Conservation (phyloP, 1,140 invertebrate species). For the Eriocheir sinensis region DNA sequence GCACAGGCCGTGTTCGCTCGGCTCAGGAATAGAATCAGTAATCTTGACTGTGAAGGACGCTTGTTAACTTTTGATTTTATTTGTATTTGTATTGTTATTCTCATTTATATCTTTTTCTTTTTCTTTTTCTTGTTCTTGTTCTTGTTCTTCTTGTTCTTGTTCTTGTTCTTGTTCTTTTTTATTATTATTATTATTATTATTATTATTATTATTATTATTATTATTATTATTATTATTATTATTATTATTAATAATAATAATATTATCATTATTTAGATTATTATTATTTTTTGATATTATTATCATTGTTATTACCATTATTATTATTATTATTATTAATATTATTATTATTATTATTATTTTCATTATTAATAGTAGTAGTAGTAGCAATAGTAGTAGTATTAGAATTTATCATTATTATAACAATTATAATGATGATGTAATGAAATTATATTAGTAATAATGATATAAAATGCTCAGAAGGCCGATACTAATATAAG, state of each 20-base stretch:
- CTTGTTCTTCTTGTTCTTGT: too few species aligned
- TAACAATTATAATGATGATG: constrained; percentile 26
- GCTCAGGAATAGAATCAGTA: too few species aligned
- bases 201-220: constrained; percentile 29
- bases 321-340: constrained; percentile 51
- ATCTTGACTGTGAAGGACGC: too few species aligned
- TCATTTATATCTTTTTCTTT: too few species aligned
- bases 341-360: constrained; percentile 53
- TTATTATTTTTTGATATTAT: constrained; percentile 35
- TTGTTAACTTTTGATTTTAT: too few species aligned
- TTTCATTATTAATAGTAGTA: constrained; percentile 35
- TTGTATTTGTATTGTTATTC: too few species aligned
- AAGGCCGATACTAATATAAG: too few species aligned
- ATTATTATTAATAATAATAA: constrained; percentile 67
- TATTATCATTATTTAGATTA: constrained; percentile 61
- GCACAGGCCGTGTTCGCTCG: too few species aligned
- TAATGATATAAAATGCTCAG: too few species aligned
- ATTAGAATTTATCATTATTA: constrained; percentile 35
- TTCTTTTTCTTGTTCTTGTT: neutral
- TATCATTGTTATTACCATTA: constrained; percentile 26
- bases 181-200: constrained; percentile 43
- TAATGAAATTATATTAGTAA: too few species aligned
- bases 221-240: constrained; percentile 58
- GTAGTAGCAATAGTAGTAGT: neutral
- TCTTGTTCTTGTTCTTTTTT: neutral